Conservation (phyloP, 2,113 vertebrate species). For the Proteles cristata region DNA sequence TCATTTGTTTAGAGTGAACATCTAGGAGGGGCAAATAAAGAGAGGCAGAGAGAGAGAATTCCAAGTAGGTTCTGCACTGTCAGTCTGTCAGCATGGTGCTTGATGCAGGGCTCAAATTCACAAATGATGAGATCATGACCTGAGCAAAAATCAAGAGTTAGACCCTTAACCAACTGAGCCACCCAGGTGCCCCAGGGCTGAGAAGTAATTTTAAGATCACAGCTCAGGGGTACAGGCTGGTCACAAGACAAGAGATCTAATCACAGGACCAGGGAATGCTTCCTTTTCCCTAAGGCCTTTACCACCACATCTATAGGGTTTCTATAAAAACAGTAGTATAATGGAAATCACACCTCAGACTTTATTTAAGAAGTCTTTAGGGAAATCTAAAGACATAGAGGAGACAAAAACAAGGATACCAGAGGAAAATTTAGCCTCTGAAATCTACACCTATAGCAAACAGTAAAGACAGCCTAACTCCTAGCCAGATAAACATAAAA, state of each 20-base stretch:
- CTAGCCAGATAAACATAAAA: neutral
- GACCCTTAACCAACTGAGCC: no score
- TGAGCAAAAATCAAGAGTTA: no score
- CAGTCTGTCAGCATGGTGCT: no score
- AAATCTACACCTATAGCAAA: neutral
- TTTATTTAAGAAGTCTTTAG: neutral
- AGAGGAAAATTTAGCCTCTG: neutral
- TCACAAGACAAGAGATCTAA: conserved; percentile 5
- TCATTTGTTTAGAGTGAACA: no score
- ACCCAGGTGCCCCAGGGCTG: neutral
- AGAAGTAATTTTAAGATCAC: neutral
- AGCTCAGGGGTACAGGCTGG: neutral
- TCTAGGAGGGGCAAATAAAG: no score
- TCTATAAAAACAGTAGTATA: conserved; percentile 11
- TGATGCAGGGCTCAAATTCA: no score
- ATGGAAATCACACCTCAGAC: neutral
- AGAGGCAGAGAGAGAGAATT: no score
- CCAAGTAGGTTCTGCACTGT: no score
- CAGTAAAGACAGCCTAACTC: neutral
- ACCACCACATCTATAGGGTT: neutral
- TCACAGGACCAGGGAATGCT: neutral
- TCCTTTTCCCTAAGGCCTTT: neutral
- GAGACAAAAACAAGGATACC: neutral
- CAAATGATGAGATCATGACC: no score
- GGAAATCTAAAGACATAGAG: neutral